Percentiles rank a stretch among this genome's conserved stretches.
Conservation (phyloP, 2,113 vertebrate genomes). For the Malaclemys terrapin region DNA sequence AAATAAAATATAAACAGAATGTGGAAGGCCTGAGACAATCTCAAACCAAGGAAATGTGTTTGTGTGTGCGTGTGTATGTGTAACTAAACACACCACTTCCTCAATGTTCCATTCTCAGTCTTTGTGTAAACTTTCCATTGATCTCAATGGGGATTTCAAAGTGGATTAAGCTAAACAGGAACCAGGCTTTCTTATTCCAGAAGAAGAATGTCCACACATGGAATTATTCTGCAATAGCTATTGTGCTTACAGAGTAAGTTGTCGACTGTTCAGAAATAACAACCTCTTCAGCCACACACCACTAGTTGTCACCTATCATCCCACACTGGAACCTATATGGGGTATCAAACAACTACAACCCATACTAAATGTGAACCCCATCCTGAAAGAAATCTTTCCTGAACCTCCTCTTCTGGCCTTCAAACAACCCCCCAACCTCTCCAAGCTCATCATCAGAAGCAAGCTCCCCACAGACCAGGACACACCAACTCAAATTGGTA, state of each 20-base stretch:
- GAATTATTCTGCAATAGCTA: not conserved
- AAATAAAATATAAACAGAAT: not conserved
- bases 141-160: not conserved
- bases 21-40: not conserved
- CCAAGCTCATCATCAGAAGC: not conserved
- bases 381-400: not conserved
- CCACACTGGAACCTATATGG: not conserved
- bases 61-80: not conserved
- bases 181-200: not conserved
- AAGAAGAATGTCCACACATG: not conserved
- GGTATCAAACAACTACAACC: not conserved
- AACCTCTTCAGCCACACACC: not conserved
- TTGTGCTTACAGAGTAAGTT: not conserved
- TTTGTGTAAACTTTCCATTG: not conserved
- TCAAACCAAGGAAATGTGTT: not conserved
- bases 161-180: not conserved
- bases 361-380: not conserved
- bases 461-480: not conserved
- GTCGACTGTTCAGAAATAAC: not conserved
- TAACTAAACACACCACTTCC: constrained; percentile 5
- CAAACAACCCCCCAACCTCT: not conserved
- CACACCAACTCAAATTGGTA: not conserved
- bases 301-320: not conserved
- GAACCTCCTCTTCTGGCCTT: not conserved
- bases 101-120: not conserved